Evolutionary conservation across 37 sponge, comb jelly and placozoan species (phyloP).

Genomic region (Aplysina aerophoba): DNA sequence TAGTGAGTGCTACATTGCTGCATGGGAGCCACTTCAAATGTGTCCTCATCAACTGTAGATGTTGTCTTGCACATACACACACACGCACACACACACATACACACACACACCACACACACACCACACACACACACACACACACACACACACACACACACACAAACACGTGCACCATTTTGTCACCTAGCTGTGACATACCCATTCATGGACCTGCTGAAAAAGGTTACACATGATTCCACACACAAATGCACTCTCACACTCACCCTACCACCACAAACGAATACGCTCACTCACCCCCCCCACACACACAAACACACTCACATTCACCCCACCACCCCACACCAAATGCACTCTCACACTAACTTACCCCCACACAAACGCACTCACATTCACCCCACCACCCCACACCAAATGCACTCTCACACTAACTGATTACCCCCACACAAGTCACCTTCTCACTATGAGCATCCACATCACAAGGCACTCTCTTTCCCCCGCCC

Average conservation of each 20-base stretch:
- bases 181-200: background rate
- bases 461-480: background rate
- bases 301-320: background rate
- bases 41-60: background rate
- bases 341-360: background rate
- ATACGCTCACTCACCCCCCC: conserved; percentile 1
- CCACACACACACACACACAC: too few species aligned
- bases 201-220: too few species aligned
- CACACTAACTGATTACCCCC: conserved; percentile 6
- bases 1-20: too few species aligned
- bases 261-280: too few species aligned
- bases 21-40: too few species aligned
- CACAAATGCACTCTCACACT: too few species aligned
- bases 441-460: conserved; percentile 1
- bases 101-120: too few species aligned
- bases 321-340: background rate
- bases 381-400: conserved; percentile 11
- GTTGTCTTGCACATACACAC: too few species aligned
- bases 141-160: background rate
- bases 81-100: too few species aligned
- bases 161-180: background rate
- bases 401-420: background rate
- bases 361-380: conserved; percentile 26
- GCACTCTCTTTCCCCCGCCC: too few species aligned
- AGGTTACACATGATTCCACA: too few species aligned